Conservation (phyloP, 2,797 vertebrate species). For the Champsocephalus gunnari region DNA sequence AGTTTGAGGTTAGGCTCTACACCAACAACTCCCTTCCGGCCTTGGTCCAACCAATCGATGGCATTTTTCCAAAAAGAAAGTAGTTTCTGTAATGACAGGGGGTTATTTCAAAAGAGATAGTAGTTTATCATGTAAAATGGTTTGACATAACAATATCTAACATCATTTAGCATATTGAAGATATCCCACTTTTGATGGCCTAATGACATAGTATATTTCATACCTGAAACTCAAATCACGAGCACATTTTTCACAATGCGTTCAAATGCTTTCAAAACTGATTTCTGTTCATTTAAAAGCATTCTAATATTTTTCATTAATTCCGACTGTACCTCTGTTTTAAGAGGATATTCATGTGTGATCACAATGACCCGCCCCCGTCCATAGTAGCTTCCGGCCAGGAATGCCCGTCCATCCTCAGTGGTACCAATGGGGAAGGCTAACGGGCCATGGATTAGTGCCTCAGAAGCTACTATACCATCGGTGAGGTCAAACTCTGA, state of each 20-base stretch:
- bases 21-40: slow-evolving; percentile 80
- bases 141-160: not conserved
- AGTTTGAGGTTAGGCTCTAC: slow-evolving; percentile 20
- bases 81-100: slow-evolving; percentile 57
- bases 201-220: not conserved
- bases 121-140: not conserved
- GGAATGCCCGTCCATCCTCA: slow-evolving; percentile 65
- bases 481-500: slow-evolving; percentile 78
- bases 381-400: slow-evolving; percentile 87
- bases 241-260: not conserved
- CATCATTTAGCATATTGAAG: too few relatives aligned
- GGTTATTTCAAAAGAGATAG: not conserved
- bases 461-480: slow-evolving; percentile 66
- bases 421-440: slow-evolving; percentile 86
- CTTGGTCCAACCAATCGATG: slow-evolving; percentile 85
- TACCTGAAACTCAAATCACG: not conserved
- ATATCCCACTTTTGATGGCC: not conserved
- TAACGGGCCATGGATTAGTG: slow-evolving; percentile 85
- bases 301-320: not conserved
- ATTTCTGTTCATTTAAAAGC: not conserved
- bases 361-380: slow-evolving; percentile 83
- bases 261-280: not conserved
- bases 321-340: slow-evolving; percentile 31
- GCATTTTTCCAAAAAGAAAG: slow-evolving; percentile 83
- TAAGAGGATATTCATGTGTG: slow-evolving; percentile 80